Evolutionary conservation across 2,113 vertebrate species (phyloP).

Genomic region (Bungarus multicinctus): DNA sequence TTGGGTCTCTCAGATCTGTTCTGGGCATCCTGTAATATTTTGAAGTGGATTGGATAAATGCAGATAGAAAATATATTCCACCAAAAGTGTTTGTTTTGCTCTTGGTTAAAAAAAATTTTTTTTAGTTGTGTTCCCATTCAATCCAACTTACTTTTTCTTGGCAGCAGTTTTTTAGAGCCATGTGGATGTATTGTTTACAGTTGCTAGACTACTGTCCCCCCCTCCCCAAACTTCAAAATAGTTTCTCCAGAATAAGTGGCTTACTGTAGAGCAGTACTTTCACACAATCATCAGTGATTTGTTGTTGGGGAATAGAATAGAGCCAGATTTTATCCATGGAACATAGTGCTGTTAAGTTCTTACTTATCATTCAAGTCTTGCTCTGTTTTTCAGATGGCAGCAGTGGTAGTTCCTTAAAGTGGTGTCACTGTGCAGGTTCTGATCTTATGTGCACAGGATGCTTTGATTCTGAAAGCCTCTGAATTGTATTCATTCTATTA

Average conservation of each 20-base stretch:
- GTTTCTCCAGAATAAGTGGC: not conserved
- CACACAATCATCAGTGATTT: not conserved
- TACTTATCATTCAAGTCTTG: not conserved
- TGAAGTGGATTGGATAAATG: not conserved
- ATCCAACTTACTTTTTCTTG: not conserved
- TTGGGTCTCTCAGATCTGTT: not conserved
- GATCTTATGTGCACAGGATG: not conserved
- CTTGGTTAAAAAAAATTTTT: not conserved
- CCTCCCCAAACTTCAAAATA: not conserved
- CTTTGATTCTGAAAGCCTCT: not conserved
- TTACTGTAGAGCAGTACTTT: conserved; percentile 2
- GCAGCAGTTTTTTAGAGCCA: not conserved
- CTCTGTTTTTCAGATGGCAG: not conserved
- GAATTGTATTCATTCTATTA: not conserved
- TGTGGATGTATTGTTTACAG: not conserved
- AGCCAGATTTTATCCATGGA: not conserved
- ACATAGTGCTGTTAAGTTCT: not conserved
- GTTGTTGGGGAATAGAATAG: not conserved
- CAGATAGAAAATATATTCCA: not conserved
- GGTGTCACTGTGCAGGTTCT: not conserved
- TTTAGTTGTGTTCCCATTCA: not conserved
- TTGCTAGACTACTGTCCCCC: not conserved
- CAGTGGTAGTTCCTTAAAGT: not conserved
- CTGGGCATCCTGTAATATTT: not conserved
- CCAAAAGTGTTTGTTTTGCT: not conserved